Evolutionary conservation across 2,113 vertebrate species (phyloP).

Genomic region (Athene noctua): DNA sequence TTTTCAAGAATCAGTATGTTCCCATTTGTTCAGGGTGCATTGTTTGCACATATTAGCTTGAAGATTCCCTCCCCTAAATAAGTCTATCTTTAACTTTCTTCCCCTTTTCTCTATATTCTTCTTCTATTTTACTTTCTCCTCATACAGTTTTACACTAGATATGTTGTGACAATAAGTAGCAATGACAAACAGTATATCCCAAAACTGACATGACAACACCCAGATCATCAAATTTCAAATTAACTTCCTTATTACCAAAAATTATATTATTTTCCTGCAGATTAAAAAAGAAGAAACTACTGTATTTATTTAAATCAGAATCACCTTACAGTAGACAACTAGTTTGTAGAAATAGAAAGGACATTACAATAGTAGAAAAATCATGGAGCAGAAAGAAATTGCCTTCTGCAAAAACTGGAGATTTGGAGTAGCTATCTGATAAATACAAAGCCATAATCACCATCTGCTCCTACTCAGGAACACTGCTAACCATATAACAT

Average conservation of each 20-base stretch:
- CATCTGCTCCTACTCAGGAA: background rate
- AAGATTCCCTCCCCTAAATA: background rate
- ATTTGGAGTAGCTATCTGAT: background rate
- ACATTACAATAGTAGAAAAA: background rate
- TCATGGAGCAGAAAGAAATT: background rate
- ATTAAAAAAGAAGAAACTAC: background rate
- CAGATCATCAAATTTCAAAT: background rate
- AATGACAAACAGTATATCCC: background rate
- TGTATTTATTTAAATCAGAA: background rate
- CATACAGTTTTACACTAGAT: background rate
- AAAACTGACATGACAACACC: background rate
- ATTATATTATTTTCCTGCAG: background rate
- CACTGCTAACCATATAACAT: background rate
- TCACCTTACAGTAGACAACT: background rate
- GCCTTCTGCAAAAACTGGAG: background rate
- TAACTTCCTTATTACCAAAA: background rate
- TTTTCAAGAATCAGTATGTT: background rate
- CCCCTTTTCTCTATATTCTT: background rate
- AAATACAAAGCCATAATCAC: conserved; percentile 8
- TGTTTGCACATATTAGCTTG: background rate
- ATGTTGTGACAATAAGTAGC: background rate
- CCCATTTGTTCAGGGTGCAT: background rate
- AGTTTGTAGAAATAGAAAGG: background rate
- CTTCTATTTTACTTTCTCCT: background rate
- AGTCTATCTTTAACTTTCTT: background rate